Conservation (phyloP, 2,888 invertebrate species). For the Notocelia uddmanniana region DNA sequence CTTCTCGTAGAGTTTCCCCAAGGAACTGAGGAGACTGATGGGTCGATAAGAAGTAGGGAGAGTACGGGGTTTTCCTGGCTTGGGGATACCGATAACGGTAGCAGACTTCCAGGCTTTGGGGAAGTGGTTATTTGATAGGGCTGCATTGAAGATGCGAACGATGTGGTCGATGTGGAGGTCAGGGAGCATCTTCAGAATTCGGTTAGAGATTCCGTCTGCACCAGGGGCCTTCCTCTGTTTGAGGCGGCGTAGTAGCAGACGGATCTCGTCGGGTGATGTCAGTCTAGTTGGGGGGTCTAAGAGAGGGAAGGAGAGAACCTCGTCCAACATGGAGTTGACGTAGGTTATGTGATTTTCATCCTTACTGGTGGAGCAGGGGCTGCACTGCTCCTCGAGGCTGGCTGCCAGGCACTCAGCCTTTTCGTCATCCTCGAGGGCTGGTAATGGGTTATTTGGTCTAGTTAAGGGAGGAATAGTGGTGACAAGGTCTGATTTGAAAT, state of each 20-base stretch:
- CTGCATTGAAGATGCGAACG: not conserved
- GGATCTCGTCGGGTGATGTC: fast-evolving
- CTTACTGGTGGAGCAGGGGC: not conserved
- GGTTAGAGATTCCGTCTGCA: not conserved
- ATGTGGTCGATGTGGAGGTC: not conserved
- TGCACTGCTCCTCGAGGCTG: not conserved
- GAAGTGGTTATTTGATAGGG: not conserved
- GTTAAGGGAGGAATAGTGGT: not conserved
- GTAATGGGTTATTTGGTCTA: not conserved
- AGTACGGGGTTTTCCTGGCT: not conserved
- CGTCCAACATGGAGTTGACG: fast-evolving
- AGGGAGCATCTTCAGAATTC: not conserved
- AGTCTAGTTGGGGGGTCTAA: not conserved
- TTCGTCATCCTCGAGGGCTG: conserved; percentile 3
- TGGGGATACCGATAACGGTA: conserved; percentile 8
- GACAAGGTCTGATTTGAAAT: not conserved
- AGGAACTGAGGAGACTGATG: not conserved
- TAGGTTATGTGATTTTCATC: not conserved
- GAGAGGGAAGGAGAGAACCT: not conserved
- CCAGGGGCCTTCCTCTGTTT: not conserved
- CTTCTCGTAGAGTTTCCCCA: conserved; percentile 26
- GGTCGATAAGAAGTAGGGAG: not conserved
- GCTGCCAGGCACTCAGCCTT: too few species aligned
- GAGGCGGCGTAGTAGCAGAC: fast-evolving
- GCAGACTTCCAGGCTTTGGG: not conserved